Evolutionary conservation across 2,888 invertebrate genomes (phyloP), one percentile per base, ranked within the genome.

Genomic region (Gymnoscelis rufifasciata): DNA sequence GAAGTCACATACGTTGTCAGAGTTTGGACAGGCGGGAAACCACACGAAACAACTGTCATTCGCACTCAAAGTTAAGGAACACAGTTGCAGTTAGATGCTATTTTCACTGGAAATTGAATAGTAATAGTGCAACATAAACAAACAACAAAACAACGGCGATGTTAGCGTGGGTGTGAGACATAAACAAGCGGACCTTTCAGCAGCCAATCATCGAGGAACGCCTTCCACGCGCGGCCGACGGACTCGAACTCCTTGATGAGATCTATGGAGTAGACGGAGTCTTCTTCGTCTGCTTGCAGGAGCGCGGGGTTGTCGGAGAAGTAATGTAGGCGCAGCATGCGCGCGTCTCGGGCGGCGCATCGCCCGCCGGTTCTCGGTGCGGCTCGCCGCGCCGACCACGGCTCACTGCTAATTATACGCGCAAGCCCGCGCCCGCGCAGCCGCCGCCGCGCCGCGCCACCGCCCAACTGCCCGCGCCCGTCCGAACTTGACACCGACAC

Each of bases 191-290:
- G 79, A 84, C 86, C 86, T 86, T 84, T 71, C 61, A 82, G 76
- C 59, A 95, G 89, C 68, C 92, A 88, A 76, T 93, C 93, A 59
- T 92, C 92, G 66, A 95, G 90, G 86, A 92, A 92, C 67, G 92
- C 92, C 81, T 93, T 94, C 90, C 94, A 93, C 47, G 92, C 92
- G 59, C 93, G 92, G 62, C 94, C 93, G 62, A 94, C 91, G 57
- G 92, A 90, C 72, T 95, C 95, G 82, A 95, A 95, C 86, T 95
- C 95, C 89, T 95, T 95, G 87, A 95, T 95, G 78, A 94, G 93
- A 77, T 94, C 95, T 78, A 93, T 88, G 59, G 94, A 92, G 86
- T 95, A 94, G 67, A 94, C 93, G 59, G 90, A 83, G 59, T 88
- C 87, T 67, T 90, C 88, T 68, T 80, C 89, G 74, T 90, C 87